Evolutionary conservation across 2,888 invertebrate species (phyloP).

Genomic region (Myopa tessellatipennis): DNA sequence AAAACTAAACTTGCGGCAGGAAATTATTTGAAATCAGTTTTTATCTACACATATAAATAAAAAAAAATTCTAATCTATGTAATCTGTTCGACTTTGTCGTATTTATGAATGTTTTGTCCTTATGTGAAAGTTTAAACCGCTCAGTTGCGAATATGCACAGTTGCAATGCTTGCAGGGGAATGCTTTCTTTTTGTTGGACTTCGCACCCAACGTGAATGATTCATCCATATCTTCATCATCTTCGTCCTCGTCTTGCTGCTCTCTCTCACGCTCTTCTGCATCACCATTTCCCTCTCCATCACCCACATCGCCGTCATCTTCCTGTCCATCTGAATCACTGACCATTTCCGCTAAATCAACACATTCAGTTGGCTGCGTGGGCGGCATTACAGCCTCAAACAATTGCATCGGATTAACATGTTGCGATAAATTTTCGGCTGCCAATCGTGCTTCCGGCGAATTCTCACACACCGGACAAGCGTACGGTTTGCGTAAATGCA

Average conservation of each 20-base stretch:
- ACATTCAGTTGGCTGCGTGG: slow-evolving; percentile 41
- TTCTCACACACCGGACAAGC: slow-evolving; percentile 51
- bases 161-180: slow-evolving; percentile 48
- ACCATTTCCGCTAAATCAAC: slow-evolving; percentile 48
- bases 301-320: slow-evolving; percentile 6
- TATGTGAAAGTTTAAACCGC: slow-evolving; percentile 51
- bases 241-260: slow-evolving; percentile 40
- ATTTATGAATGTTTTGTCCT: slow-evolving; percentile 46
- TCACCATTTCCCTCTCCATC: neutral
- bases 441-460: slow-evolving; percentile 45
- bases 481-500: slow-evolving; percentile 55
- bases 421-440: slow-evolving; percentile 30
- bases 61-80: neutral
- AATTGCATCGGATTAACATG: slow-evolving; percentile 47
- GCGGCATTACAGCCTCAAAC: slow-evolving; percentile 43
- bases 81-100: neutral
- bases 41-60: slow-evolving; percentile 2
- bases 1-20: too few species aligned
- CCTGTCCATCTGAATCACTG: slow-evolving; percentile 39
- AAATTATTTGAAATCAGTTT: neutral
- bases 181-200: slow-evolving; percentile 42
- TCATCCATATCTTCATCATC: slow-evolving; percentile 42
- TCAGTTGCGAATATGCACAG: slow-evolving; percentile 47
- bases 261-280: neutral
- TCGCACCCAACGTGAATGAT: slow-evolving; percentile 34